These are phyloP conservation scores for Scatophagus argus DNA, from an alignment of 2,113 vertebrate species.

Conservation along the genomic window DNA sequence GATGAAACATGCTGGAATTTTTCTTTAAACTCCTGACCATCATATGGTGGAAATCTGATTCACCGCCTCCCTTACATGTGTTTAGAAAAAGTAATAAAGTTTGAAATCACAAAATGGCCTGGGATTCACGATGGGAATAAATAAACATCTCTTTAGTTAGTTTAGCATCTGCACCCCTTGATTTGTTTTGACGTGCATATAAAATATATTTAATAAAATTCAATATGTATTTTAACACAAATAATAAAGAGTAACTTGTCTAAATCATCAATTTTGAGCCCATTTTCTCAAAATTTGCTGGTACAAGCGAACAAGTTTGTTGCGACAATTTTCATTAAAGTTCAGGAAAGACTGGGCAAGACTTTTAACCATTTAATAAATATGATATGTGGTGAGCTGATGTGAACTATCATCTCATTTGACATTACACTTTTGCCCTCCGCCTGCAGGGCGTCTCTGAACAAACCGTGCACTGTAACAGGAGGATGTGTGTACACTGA, in stretches of 20 bases:
- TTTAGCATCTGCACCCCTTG: too few relatives aligned
- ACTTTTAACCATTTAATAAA: neutral
- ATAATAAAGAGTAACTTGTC: neutral
- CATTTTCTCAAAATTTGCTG: neutral
- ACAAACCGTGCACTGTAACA: constrained; percentile 38
- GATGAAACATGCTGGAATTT: neutral
- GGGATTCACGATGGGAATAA: neutral
- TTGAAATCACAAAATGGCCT: neutral
- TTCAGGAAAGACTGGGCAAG: neutral
- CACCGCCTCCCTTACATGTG: neutral
- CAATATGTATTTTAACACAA: neutral
- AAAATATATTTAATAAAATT: neutral
- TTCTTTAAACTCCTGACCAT: neutral
- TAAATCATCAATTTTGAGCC: neutral
- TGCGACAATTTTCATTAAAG: neutral
- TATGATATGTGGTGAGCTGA: neutral
- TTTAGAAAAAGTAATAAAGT: neutral
- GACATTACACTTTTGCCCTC: constrained; percentile 3
- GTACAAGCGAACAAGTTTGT: neutral
- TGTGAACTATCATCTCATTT: neutral
- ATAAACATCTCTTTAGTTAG: too few relatives aligned
- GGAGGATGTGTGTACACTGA: constrained; percentile 32
- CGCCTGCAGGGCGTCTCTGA: neutral
- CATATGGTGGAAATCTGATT: neutral
- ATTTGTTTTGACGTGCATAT: too few relatives aligned